Percentiles rank a stretch among this genome's conserved stretches.
These are phyloP conservation scores for Guaruba guarouba DNA, from an alignment of 2,113 vertebrate species.

Conservation along the genomic window DNA sequence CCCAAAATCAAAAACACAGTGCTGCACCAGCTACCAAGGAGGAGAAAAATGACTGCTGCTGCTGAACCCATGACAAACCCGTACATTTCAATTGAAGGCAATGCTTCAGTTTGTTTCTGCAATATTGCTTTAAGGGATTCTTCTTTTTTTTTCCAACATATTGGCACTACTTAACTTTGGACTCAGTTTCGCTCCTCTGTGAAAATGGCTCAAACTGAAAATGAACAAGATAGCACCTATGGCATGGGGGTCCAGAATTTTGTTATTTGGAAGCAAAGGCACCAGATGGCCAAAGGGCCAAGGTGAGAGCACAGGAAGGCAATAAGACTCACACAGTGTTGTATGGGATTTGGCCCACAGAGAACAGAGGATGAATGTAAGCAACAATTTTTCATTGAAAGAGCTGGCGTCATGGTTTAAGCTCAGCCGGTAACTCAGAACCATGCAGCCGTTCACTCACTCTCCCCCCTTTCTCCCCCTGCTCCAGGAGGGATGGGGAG, in stretches of 20 bases:
- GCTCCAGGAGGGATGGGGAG: too few relatives aligned
- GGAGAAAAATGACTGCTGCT: too few relatives aligned
- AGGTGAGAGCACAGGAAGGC: not conserved
- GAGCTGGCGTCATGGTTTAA: not conserved
- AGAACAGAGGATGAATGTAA: not conserved
- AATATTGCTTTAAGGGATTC: not conserved
- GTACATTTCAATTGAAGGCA: not conserved
- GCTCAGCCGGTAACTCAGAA: too few relatives aligned
- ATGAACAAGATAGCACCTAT: not conserved
- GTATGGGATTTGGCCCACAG: not conserved
- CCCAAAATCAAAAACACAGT: too few relatives aligned
- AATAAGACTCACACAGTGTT: not conserved
- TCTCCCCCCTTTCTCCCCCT: too few relatives aligned
- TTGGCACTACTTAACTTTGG: not conserved
- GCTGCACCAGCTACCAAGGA: too few relatives aligned
- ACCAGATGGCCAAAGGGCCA: accelerated
- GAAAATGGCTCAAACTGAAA: not conserved
- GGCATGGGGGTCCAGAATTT: not conserved
- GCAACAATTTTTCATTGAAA: not conserved
- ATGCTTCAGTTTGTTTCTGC: not conserved
- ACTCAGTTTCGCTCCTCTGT: not conserved
- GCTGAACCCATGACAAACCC: too few relatives aligned
- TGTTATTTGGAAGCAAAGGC: not conserved
- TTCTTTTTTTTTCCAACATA: not conserved
- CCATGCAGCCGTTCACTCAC: too few relatives aligned